Evolutionary conservation across 2,888 invertebrate species (phyloP).

Genomic region (Macrosoma leucophasiata): DNA sequence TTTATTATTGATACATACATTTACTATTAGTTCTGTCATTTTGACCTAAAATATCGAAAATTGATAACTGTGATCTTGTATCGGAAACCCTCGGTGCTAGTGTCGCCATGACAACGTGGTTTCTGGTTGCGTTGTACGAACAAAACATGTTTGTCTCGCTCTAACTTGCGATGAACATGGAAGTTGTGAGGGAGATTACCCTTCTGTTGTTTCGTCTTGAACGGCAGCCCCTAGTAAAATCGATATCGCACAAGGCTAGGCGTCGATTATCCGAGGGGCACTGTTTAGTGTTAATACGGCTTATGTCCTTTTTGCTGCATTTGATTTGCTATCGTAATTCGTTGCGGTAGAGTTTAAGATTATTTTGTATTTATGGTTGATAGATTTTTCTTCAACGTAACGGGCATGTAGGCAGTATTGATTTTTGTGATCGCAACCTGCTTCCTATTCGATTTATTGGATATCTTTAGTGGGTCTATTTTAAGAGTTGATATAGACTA

Average conservation of each 20-base stretch:
- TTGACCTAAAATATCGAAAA: slow-evolving; percentile 65
- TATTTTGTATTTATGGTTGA: slow-evolving; percentile 17
- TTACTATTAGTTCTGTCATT: no score
- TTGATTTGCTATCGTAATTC: no score
- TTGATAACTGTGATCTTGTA: slow-evolving; percentile 48
- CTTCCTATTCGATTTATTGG: slow-evolving; percentile 59
- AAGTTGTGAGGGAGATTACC: slow-evolving; percentile 36
- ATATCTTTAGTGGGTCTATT: no score
- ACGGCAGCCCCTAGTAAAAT: slow-evolving; percentile 64
- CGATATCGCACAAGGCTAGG: slow-evolving; percentile 76
- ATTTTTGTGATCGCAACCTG: slow-evolving; percentile 53
- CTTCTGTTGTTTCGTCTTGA: slow-evolving; percentile 34
- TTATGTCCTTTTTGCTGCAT: no score
- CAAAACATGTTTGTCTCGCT: slow-evolving; percentile 32
- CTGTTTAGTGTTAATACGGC: no score
- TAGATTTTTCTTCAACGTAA: no score
- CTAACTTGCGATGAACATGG: slow-evolving; percentile 22
- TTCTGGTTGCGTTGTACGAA: slow-evolving; percentile 27
- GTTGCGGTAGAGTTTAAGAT: background rate
- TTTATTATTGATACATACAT: slow-evolving; percentile 38
- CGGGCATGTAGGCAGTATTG: no score
- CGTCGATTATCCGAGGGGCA: slow-evolving; percentile 68
- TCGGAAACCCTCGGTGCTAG: slow-evolving; percentile 58
- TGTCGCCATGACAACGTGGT: slow-evolving; percentile 60
- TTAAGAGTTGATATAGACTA: no score